Conservation (phyloP, 2,888 invertebrate genomes). For the Cyclophora punctaria region DNA sequence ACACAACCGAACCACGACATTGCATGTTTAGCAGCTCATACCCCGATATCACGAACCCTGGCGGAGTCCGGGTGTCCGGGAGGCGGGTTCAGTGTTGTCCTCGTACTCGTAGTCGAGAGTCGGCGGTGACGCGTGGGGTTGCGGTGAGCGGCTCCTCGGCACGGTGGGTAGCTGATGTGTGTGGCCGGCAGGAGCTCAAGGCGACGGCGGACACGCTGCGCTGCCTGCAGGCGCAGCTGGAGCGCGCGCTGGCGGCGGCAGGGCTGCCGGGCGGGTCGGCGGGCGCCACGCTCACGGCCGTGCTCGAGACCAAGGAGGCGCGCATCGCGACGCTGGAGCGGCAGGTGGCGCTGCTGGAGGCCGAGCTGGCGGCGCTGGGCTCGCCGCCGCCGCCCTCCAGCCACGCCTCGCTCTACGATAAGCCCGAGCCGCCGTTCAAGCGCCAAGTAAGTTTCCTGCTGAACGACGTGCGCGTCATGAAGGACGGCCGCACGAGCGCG, state of each 20-base stretch:
- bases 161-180: constrained; percentile 40
- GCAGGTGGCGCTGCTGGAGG: constrained; percentile 86
- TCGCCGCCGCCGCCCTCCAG: constrained; percentile 70
- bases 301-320: constrained; percentile 90
- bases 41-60: constrained; percentile 68
- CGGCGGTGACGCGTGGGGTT: constrained; percentile 46
- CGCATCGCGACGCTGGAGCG: constrained; percentile 91
- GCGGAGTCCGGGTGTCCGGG: constrained; percentile 42
- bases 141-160: no score
- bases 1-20: constrained; percentile 67
- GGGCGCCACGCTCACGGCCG: constrained; percentile 83
- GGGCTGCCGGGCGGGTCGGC: constrained; percentile 74
- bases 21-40: constrained; percentile 73
- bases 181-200: constrained; percentile 82
- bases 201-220: constrained; percentile 89
- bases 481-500: constrained; percentile 77
- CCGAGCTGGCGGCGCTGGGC: constrained; percentile 77
- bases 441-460: constrained; percentile 91
- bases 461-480: constrained; percentile 86
- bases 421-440: constrained; percentile 80
- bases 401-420: constrained; percentile 76
- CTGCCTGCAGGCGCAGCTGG: constrained; percentile 86
- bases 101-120: constrained; percentile 34
- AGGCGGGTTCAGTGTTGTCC: constrained; percentile 12
- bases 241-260: constrained; percentile 80